Conservation (phyloP, 2,888 invertebrate genomes). For the Phlogophora meticulosa region DNA sequence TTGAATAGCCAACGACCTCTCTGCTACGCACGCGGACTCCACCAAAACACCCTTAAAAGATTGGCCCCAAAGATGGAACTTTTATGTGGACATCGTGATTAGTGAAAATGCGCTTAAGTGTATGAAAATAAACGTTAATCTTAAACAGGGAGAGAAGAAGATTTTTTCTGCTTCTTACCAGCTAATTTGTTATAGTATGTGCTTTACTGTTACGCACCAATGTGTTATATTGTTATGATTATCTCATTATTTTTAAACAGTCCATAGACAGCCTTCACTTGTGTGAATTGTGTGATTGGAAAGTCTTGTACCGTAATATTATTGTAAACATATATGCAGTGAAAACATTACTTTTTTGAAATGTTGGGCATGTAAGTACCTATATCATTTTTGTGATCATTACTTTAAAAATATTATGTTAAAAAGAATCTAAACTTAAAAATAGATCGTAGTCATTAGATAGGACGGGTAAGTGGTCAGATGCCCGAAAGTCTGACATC, state of each 20-base stretch:
- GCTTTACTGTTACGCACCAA: constrained; percentile 11
- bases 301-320: constrained; percentile 7
- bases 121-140: no score
- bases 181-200: constrained; percentile 7
- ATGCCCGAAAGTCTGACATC: no score
- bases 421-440: no score
- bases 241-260: constrained; percentile 10
- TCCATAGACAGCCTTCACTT: constrained; percentile 16
- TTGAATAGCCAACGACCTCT: not conserved
- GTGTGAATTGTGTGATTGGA: constrained; percentile 5
- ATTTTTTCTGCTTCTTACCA: constrained; percentile 4
- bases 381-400: not conserved
- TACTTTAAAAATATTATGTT: no score
- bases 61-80: not conserved
- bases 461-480: no score
- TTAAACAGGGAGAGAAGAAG: not conserved
- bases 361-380: constrained; percentile 50
- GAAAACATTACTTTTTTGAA: constrained; percentile 13
- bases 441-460: no score
- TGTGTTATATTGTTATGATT: constrained; percentile 29
- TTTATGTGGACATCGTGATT: not conserved
- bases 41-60: no score
- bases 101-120: not conserved
- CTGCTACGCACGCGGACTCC: not conserved
- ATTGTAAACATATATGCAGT: constrained; percentile 8